Evolutionary conservation across 2,113 vertebrate species (phyloP), one percentile per base, ranked within the genome.

Genomic region (Vulpes ferrilata): DNA sequence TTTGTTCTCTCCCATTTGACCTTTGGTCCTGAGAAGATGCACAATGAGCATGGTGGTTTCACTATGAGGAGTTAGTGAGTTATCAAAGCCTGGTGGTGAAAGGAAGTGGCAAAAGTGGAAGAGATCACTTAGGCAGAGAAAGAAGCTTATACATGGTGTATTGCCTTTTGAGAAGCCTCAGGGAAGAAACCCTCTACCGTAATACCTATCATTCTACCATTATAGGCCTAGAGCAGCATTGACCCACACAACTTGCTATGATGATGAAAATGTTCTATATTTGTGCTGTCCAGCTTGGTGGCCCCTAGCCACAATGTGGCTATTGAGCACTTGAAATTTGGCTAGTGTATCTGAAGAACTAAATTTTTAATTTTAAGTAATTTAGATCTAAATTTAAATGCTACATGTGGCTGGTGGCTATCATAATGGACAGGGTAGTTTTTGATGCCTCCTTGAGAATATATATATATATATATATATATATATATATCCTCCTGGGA

Each of bases 371-470:
- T 64, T 80, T 83, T 67, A 84, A 79, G 48, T 71, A 51, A 82
- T 57, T 74, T 60, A 74, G 73, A 81, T 97, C 83, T 76, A 90
- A 93, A 85, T 81, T 74, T 60, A 67, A 87, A 93, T 83, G 32
- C 7, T 60, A 74, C 32, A 27, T 73, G 8, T 89, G 53, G 25
- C 25, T 19, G 23, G 35, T 59, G 67, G 81, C 16, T 23, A 16
- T 57, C 43, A 60, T 71, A 80, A 27, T 20, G 32, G 19, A 78
- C 62, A 90, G 53, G 48, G 22, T 25, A 59, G 32, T 91, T 93
- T 64, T 57, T 90, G 69, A 90, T 60, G 17, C 30, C 84, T 89
- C 65, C 48, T 84, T 83, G 76, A 25, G 94, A 84, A 71, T 74
- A 35, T n/a, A 20, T 17, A 20, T 67, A 67, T 67, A 13, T 64